Evolutionary conservation across 2,113 vertebrate genomes (phyloP), one percentile per base, ranked within the genome.

Genomic region (Seriola aureovittata): DNA sequence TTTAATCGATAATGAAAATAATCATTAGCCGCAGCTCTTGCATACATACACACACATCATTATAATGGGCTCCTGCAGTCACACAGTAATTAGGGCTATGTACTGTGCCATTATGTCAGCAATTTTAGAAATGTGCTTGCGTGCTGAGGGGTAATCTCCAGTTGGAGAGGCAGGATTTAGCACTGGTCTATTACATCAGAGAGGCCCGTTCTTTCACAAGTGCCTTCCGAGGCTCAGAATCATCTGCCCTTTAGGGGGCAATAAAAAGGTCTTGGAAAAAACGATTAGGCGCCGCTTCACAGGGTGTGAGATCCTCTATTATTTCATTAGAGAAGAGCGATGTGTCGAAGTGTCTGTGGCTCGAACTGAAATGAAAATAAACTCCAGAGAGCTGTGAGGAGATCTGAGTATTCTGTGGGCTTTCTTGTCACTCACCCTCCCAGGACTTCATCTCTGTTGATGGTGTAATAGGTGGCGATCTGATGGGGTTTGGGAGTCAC

Each of bases 361-460:
- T 68, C 52, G 13, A 42, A 62, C 40, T 23, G n/a, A 44, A 71
- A 78, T 85, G 68, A 75, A 91, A 90, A 89, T 50, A 91, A 86
- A 64, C 62, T 25, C 0, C 5, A 1, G 40, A 69, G 54, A 46
- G 46, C 7, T 42, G 23, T 71, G 42, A 44, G 57, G 68, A 63
- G 40, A 69, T 44, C n/a, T 29, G 8, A 21, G 7, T 3, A 10
- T 32, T 32, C 21, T 3, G 19, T 8, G 55, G 12, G 34, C 44
- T 17, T 7, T 19, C 16, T 65, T 25, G 23, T 66, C 9, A 78
- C 97, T 97, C 94, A 99, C 98, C 97, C 97, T 89, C 98, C 98
- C 57, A 99, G 93, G 75, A 99, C 93, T 80, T 98, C 97, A 0
- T 96, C 93, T 75, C 93, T 92, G 85, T 96, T 96, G 93, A 99